Base-by-base conservation (phyloP, 2,113 vertebrate genomes). In the Pelecanus crispus region DNA sequence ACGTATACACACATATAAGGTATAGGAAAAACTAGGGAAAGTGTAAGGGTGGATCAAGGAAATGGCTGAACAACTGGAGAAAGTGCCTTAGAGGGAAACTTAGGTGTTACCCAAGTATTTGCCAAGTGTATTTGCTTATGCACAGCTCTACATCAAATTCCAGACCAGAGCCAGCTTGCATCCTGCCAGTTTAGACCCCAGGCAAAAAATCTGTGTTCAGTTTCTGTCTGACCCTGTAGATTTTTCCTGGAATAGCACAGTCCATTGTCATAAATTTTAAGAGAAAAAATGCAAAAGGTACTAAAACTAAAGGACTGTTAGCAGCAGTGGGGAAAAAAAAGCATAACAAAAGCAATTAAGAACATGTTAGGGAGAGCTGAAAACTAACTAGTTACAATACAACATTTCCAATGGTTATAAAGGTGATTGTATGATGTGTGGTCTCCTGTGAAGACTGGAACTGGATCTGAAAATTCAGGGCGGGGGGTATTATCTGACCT, bases 131-230 rank as follows among this genome's bases (percentile, higher is more conserved):
- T 94, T 95, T 97, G 87, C 87, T 93, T 97, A 94, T 93, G 87
- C 74, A 70, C 53, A 53, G 83, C 49, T 77, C 66, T 80, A 65
- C 79, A 86, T 94, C 71, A 88, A 82, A 93, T 94, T 96, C 78
- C 87, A 95, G 81, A 82, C 78, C 94, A 90, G 93, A 95, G 81
- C 90, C 71, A 75, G 81, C 81, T 95, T 95, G 92, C 79, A 95
- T 91, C 31, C 71, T 97, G 93, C 90, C 87, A 92, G 92, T 96
- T 96, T 91, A 93, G 13, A 93, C 95, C 87, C 36, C 74, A 91
- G 95, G 95, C 92, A 87, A 96, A 97, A 96, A 96, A 96, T 88
- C 90, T 95, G 84, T 53, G 45, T 85, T 94, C 78, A 81, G 70
- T 88, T 95, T 91, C 92, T 95, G 74, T 75, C 81, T 81, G 93